Evolutionary conservation across 2,113 vertebrate genomes (phyloP).

Genomic region (Coregonus clupeaformis): DNA sequence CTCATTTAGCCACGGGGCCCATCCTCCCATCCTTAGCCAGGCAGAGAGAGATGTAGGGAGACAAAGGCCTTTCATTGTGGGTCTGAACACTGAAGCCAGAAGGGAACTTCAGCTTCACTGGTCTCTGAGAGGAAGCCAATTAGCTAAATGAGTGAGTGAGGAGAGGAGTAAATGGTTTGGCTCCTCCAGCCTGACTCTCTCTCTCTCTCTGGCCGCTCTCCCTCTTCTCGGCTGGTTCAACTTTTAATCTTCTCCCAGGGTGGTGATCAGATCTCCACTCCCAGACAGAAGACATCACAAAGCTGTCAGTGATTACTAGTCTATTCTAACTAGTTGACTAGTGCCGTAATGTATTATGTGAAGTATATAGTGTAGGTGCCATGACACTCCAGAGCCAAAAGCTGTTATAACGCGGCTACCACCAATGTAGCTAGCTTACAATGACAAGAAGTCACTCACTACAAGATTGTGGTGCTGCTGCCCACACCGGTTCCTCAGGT

Average conservation of each 20-base stretch:
- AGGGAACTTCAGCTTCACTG: slow-evolving; percentile 51
- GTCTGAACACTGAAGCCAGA: slow-evolving; percentile 24
- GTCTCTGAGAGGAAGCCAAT: slow-evolving; percentile 68
- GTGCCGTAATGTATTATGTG: neutral
- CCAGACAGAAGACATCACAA: slow-evolving; percentile 23
- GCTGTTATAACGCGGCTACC: too few species aligned
- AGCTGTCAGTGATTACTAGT: neutral
- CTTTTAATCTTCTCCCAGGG: slow-evolving; percentile 43
- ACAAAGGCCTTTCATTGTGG: slow-evolving; percentile 36
- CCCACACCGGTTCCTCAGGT: neutral
- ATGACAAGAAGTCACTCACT: too few species aligned
- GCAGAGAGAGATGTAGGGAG: neutral
- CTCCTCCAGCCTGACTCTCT: slow-evolving; percentile 10
- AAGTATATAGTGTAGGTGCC: too few species aligned
- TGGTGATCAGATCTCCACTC: slow-evolving; percentile 15
- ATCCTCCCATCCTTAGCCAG: slow-evolving; percentile 15
- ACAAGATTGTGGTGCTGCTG: neutral
- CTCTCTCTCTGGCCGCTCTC: slow-evolving; percentile 27
- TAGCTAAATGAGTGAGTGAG: slow-evolving; percentile 60
- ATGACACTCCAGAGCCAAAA: too few species aligned
- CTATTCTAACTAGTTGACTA: neutral
- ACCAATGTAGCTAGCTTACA: too few species aligned
- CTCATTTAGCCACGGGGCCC: slow-evolving; percentile 9
- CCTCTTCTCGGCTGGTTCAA: slow-evolving; percentile 49
- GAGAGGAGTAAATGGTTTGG: slow-evolving; percentile 40